Base-by-base conservation (phyloP, 2,888 invertebrate genomes). In the Ypsolopha scabrella region DNA sequence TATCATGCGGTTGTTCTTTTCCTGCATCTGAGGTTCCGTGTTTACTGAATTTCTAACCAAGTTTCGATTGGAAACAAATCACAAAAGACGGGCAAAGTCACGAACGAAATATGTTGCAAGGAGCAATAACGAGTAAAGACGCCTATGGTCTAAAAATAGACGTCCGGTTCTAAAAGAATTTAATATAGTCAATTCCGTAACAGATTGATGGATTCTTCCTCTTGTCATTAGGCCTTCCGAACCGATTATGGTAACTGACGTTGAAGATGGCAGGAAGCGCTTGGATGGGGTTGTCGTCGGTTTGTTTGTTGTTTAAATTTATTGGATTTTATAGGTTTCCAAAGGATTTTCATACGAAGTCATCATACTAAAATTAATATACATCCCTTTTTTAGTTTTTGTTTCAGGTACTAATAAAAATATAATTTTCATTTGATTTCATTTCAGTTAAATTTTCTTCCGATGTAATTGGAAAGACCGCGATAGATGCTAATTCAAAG, bases 161-260 rank as follows among this genome's bases (percentile, higher is more conserved):
- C 71, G 74, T 80, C 81, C 82, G 77, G 71, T 70, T 69, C 62
- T 35, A 43, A 50, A 50, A 45, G 53, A 53, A 54, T 65, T 72
- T 70, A 68, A 74, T 74, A 67, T 62, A 57, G 62, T 57, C 60
- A 70, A 76, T 75, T 79, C 76, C 71, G 70, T 65, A 58, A 54
- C 57, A 9, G 24, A 37, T 49, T 53, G 53, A 55, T 47, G 37
- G 77, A 76, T 75, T 71, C 80, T 79, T 85, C 81, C 83, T 72
- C 68, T 71, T 72, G 77, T 77, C 78, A 72, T 81, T 81, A 81
- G 71, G 11, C 7, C 7, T 10, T 44, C 49, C 38, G 36, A 39
- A 50, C 41, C 41, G 48, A 52, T 52, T 52, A 52, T 52, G 45
- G 41, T 6, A 13, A 8, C 8, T 44, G 10, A 45, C 38, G 38